phyloP scores from a whole-genome alignment of 2,113 vertebrate species.

The Rhodinocichla rosea region DNA sequence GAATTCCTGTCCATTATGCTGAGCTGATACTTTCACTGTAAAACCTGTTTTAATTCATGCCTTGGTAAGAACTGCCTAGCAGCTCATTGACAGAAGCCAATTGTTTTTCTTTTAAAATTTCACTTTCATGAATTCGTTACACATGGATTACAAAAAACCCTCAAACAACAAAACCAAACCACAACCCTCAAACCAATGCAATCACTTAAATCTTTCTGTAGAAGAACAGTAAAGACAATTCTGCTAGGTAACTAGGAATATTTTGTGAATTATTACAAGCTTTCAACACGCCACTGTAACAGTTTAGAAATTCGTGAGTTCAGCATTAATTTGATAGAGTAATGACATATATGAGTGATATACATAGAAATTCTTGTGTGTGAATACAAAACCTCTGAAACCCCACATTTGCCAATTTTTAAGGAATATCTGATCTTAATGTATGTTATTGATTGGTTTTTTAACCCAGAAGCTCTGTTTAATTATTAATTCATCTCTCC shows the following conservation, averaged over 20 bases:
- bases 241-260: not conserved
- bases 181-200: not conserved
- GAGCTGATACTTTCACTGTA: not conserved
- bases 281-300: not conserved
- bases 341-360: not conserved
- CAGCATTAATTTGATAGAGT: not conserved
- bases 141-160: not conserved
- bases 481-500: not conserved
- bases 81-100: not conserved
- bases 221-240: not conserved
- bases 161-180: not conserved
- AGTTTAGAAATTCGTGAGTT: not conserved
- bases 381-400: not conserved
- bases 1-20: not conserved
- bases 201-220: not conserved
- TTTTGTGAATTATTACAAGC: not conserved
- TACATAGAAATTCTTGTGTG: not conserved
- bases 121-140: not conserved
- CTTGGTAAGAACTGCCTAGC: not conserved
- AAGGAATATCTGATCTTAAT: not conserved
- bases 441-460: not conserved
- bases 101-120: not conserved
- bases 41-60: not conserved
- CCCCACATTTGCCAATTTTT: not conserved
- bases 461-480: not conserved